Evolutionary conservation across 2,113 vertebrate species (phyloP).

Genomic region (Camelus dromedarius): DNA sequence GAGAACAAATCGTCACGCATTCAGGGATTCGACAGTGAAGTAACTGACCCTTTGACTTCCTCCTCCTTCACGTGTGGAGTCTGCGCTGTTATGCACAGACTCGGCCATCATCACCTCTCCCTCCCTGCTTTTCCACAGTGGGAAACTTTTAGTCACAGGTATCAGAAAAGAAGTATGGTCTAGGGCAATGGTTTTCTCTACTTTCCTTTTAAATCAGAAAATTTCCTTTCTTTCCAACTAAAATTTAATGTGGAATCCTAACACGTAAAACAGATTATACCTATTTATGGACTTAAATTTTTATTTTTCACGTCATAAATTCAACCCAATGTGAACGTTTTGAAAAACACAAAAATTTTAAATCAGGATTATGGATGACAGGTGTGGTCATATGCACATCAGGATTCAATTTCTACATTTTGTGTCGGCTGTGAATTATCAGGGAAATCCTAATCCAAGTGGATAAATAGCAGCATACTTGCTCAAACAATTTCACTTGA

Average conservation of each 20-base stretch:
- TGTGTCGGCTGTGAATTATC: not conserved
- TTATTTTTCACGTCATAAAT: conserved; percentile 2
- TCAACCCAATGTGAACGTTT: conserved; percentile 7
- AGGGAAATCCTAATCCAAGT: conserved; percentile 31
- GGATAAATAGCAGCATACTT: not conserved
- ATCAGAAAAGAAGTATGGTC: not conserved
- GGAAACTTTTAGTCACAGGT: not conserved
- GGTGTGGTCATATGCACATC: not conserved
- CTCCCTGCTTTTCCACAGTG: not conserved
- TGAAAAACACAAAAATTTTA: not conserved
- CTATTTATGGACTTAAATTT: not conserved
- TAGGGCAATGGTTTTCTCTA: not conserved
- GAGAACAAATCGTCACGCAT: not conserved
- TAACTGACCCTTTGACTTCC: no score
- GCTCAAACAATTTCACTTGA: not conserved
- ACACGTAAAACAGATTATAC: conserved; percentile 55
- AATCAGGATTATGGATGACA: not conserved
- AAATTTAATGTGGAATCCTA: not conserved
- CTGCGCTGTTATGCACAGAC: fast-evolving
- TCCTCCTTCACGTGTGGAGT: fast-evolving
- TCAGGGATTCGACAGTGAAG: no score
- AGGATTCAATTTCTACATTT: not conserved
- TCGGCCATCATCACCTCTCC: not conserved
- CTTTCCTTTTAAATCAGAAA: not conserved
- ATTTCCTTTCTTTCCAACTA: not conserved